phyloP scores from a whole-genome alignment of 2,888 invertebrate genomes.

The Oxystoma pomonae region DNA sequence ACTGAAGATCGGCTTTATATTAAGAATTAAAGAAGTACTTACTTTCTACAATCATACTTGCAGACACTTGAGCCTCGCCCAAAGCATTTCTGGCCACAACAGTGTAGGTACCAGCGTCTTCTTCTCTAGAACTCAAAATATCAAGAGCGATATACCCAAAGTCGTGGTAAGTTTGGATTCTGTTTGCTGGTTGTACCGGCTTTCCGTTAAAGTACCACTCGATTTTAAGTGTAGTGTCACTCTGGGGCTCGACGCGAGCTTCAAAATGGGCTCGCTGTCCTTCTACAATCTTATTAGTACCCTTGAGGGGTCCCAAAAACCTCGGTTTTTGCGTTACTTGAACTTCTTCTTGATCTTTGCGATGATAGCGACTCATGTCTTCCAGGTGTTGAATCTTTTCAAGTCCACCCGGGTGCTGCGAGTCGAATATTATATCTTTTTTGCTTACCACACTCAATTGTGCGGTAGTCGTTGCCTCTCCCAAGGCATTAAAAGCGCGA shows the following conservation, averaged over 20 bases:
- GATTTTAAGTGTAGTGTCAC: slow-evolving; percentile 85
- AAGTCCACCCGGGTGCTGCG: slow-evolving; percentile 87
- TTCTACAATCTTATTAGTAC: slow-evolving; percentile 90
- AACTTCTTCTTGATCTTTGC: slow-evolving; percentile 63
- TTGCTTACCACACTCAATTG: slow-evolving; percentile 80
- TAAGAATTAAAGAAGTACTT: slow-evolving; percentile 49
- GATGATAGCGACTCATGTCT: slow-evolving; percentile 71
- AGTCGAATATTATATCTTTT: slow-evolving; percentile 82
- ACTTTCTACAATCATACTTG: slow-evolving; percentile 87
- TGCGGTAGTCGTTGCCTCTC: slow-evolving; percentile 79
- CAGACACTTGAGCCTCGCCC: slow-evolving; percentile 82
- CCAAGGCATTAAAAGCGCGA: slow-evolving; percentile 80
- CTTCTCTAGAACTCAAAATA: slow-evolving; percentile 85
- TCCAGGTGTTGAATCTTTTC: slow-evolving; percentile 89
- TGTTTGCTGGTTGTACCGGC: slow-evolving; percentile 80
- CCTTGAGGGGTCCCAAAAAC: slow-evolving; percentile 85
- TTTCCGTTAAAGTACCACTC: slow-evolving; percentile 98
- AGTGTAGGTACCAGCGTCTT: slow-evolving; percentile 91
- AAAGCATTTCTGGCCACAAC: slow-evolving; percentile 87
- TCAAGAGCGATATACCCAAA: slow-evolving; percentile 97
- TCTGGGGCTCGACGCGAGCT: slow-evolving; percentile 91
- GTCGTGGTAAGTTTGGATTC: slow-evolving; percentile 92
- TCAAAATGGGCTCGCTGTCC: slow-evolving; percentile 94
- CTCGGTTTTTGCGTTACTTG: slow-evolving; percentile 76
- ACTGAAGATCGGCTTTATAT: no score